These are phyloP conservation scores for Chionoecetes opilio DNA, from an alignment of 1,140 invertebrate species.

Conservation along the genomic window DNA sequence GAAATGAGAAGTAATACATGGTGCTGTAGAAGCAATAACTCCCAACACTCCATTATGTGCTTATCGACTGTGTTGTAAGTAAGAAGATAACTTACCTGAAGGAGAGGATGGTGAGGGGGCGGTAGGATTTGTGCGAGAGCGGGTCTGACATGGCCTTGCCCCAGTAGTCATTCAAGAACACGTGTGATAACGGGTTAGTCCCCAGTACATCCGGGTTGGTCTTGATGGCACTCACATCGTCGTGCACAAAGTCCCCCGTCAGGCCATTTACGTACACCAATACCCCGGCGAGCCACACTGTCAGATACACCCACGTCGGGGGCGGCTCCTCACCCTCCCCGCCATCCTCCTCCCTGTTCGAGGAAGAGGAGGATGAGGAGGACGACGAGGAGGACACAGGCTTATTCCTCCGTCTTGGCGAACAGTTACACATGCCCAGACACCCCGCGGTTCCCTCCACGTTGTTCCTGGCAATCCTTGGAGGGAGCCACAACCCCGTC, in stretches of 20 bases:
- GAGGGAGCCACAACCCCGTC: constrained; percentile 4
- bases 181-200: constrained; percentile 86
- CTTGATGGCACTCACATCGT: constrained; percentile 88
- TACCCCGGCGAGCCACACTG: constrained; percentile 68
- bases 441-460: constrained; percentile 35
- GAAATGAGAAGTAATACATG: too few species aligned
- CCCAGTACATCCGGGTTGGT: constrained; percentile 93
- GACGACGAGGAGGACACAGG: background rate
- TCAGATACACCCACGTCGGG: constrained; percentile 75
- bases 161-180: constrained; percentile 96
- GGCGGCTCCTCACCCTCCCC: constrained; percentile 58
- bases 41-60: too few species aligned
- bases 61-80: too few species aligned
- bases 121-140: constrained; percentile 97
- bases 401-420: constrained; percentile 2
- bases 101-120: constrained; percentile 96
- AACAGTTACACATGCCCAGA: constrained; percentile 39
- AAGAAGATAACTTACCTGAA: constrained; percentile 89
- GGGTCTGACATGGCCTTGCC: constrained; percentile 93
- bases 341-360: background rate
- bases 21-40: too few species aligned
- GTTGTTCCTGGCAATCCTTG: background rate
- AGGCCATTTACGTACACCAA: constrained; percentile 75
- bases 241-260: constrained; percentile 76
- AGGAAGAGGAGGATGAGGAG: constrained; percentile 55